These are phyloP conservation scores for Xiphias gladius DNA, from an alignment of 2,113 vertebrate genomes.

Conservation along the genomic window DNA sequence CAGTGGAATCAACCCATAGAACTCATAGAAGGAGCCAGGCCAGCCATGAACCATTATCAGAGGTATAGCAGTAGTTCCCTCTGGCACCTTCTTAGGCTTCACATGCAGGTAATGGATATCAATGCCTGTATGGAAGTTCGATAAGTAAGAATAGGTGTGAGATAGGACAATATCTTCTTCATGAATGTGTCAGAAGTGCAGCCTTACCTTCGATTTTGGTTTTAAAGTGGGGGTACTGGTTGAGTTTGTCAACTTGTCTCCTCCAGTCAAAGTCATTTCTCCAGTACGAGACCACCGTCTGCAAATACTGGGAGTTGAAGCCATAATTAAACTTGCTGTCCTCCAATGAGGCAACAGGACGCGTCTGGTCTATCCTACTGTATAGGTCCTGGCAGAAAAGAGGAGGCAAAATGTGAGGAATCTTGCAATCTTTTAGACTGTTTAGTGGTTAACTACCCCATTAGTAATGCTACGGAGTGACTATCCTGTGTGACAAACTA, in stretches of 20 bases:
- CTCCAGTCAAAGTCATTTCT: slow-evolving; percentile 90
- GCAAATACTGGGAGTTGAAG: slow-evolving; percentile 89
- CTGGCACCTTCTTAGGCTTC: slow-evolving; percentile 83
- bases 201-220: slow-evolving; percentile 90
- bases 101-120: slow-evolving; percentile 89
- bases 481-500: background rate
- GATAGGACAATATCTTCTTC: background rate
- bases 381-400: slow-evolving; percentile 85
- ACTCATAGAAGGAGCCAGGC: slow-evolving; percentile 93
- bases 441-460: background rate
- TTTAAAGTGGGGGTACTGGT: slow-evolving; percentile 90
- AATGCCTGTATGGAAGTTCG: slow-evolving; percentile 81
- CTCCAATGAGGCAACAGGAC: slow-evolving; percentile 84
- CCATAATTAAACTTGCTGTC: slow-evolving; percentile 89
- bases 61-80: slow-evolving; percentile 78
- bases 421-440: background rate
- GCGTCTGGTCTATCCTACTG: slow-evolving; percentile 85
- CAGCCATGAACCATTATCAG: slow-evolving; percentile 92
- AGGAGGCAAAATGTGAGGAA: background rate
- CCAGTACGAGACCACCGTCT: slow-evolving; percentile 90
- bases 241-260: slow-evolving; percentile 88
- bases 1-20: slow-evolving; percentile 89
- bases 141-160: background rate
- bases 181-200: background rate
- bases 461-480: background rate